Evolutionary conservation across 2,797 vertebrate species (phyloP).

Genomic region (Eleutherodactylus coqui): DNA sequence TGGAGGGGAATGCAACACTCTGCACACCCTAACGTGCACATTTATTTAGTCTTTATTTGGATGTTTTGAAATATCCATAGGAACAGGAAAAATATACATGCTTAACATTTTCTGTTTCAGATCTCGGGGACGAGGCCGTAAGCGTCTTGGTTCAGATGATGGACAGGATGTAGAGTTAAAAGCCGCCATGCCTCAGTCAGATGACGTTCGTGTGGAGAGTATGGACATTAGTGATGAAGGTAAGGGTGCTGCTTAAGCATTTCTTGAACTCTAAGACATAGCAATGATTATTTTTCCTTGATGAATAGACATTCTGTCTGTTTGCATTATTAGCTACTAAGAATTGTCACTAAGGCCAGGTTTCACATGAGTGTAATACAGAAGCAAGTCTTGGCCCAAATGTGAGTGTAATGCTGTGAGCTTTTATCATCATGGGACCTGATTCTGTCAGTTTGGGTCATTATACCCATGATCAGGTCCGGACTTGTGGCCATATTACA

Average conservation of each 20-base stretch:
- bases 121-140: slow-evolving; percentile 68
- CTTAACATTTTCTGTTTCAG: slow-evolving; percentile 49
- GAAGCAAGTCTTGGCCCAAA: too few species aligned
- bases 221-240: slow-evolving; percentile 92
- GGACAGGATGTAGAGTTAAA: slow-evolving; percentile 66
- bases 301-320: not conserved
- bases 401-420: too few species aligned
- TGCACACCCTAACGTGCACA: too few species aligned
- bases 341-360: too few species aligned
- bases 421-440: too few species aligned
- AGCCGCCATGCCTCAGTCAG: slow-evolving; percentile 70
- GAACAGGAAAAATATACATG: not conserved
- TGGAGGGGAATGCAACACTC: not conserved
- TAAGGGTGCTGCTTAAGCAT: slow-evolving; percentile 50
- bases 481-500: too few species aligned
- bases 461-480: too few species aligned
- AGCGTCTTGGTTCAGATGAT: slow-evolving; percentile 70
- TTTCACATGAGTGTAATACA: too few species aligned
- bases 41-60: too few species aligned
- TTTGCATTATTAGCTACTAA: too few species aligned
- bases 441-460: too few species aligned
- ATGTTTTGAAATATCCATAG: not conserved
- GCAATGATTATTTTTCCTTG: not conserved
- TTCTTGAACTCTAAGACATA: not conserved
- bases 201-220: slow-evolving; percentile 84